Conservation (phyloP, 2,113 vertebrate species). For the Pelodiscus sinensis region DNA sequence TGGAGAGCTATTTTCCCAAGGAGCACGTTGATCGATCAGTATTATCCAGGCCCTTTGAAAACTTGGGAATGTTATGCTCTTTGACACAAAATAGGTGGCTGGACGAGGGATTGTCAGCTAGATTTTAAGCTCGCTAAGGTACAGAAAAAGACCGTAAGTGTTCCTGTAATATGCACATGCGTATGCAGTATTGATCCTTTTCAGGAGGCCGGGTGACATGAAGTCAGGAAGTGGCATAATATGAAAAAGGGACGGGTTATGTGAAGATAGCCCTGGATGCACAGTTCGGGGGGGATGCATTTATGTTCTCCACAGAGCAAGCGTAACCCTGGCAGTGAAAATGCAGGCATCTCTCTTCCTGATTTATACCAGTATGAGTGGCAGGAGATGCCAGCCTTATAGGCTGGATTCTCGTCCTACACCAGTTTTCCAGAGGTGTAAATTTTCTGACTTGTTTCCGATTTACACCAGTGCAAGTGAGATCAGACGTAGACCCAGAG, state of each 20-base stretch:
- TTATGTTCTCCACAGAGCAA: neutral
- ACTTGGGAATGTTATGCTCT: slow-evolving; percentile 75
- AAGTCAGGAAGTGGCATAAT: slow-evolving; percentile 15
- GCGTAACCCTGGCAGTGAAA: neutral
- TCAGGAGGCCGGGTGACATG: neutral
- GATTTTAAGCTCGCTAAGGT: slow-evolving; percentile 63
- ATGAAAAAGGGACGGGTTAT: neutral
- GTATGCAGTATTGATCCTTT: neutral
- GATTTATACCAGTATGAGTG: neutral
- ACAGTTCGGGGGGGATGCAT: neutral
- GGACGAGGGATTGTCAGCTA: slow-evolving; percentile 53
- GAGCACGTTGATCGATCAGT: slow-evolving; percentile 70
- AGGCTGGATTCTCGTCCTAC: neutral
- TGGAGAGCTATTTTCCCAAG: slow-evolving; percentile 82
- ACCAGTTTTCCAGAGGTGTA: neutral
- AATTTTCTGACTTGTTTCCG: rapidly evolving
- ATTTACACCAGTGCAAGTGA: neutral
- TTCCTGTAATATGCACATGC: slow-evolving; percentile 33
- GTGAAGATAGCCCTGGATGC: neutral
- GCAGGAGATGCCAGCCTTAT: neutral
- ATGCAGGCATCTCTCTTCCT: neutral
- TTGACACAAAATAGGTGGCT: slow-evolving; percentile 74
- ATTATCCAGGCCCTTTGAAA: slow-evolving; percentile 67
- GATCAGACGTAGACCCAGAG: neutral
- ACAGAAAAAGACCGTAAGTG: slow-evolving; percentile 24